phyloP scores from a whole-genome alignment of 2,113 vertebrate species.

The Platanista minor region DNA sequence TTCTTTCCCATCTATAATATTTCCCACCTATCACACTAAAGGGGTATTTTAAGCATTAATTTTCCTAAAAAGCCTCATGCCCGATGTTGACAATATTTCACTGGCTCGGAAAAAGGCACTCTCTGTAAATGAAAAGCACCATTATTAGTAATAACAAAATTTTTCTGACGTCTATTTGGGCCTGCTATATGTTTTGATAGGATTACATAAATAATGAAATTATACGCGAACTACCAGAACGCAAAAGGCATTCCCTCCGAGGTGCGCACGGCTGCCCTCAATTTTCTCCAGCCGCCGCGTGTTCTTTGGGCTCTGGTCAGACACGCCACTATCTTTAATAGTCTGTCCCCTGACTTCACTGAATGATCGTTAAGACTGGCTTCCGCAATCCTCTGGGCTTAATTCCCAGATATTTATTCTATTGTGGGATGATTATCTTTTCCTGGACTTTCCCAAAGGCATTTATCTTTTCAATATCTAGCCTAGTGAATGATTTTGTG shows the following conservation, averaged over 20 bases:
- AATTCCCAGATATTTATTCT: neutral
- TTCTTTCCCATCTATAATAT: neutral
- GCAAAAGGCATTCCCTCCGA: neutral
- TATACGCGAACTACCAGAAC: neutral
- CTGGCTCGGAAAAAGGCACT: slow-evolving; percentile 51
- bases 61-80: slow-evolving; percentile 55
- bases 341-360: neutral
- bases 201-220: slow-evolving; percentile 41
- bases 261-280: fast-evolving
- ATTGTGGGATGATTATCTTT: neutral
- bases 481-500: neutral
- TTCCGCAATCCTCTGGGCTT: neutral
- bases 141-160: slow-evolving; percentile 55
- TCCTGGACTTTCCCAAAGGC: neutral
- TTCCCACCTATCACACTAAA: neutral
- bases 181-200: slow-evolving; percentile 29
- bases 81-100: slow-evolving; percentile 52
- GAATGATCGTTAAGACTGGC: neutral
- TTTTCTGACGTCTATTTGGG: slow-evolving; percentile 46
- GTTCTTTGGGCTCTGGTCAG: neutral
- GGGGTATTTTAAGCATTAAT: slow-evolving; percentile 54
- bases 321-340: fast-evolving
- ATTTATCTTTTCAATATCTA: neutral
- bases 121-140: slow-evolving; percentile 48
- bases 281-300: neutral